Evolutionary conservation across 2,797 vertebrate species (phyloP).

Genomic region (Clarias platycephalus): DNA sequence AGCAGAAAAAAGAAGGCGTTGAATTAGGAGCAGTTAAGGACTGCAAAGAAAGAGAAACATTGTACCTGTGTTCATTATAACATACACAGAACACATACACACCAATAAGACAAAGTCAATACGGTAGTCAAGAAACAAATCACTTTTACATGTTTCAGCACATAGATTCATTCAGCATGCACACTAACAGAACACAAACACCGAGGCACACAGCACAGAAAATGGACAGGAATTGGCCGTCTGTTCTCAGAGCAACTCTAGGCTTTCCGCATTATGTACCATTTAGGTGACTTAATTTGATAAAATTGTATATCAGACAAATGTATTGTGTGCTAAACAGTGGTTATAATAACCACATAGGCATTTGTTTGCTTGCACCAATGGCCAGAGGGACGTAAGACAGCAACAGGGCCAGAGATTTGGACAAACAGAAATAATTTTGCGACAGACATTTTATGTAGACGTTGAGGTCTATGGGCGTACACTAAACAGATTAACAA

Average conservation of each 20-base stretch:
- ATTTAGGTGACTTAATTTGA: conserved; percentile 21
- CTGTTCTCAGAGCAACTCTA: conserved; percentile 30
- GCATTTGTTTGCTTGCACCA: conserved; percentile 24
- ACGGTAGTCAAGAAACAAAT: conserved; percentile 32
- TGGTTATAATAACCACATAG: not conserved
- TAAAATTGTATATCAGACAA: conserved; percentile 3
- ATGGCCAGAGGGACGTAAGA: conserved; percentile 25
- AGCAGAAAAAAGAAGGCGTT: conserved; percentile 23
- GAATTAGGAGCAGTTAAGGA: conserved; percentile 28
- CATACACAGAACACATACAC: conserved; percentile 36
- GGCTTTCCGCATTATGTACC: conserved; percentile 14
- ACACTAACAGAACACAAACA: conserved; percentile 41
- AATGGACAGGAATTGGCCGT: conserved; percentile 51
- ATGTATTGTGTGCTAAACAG: conserved; percentile 19
- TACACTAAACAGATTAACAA: conserved; percentile 55
- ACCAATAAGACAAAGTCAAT: conserved; percentile 41
- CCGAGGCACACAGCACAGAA: conserved; percentile 49
- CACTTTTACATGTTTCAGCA: conserved; percentile 27
- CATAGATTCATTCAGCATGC: conserved; percentile 40
- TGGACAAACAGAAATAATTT: conserved; percentile 47
- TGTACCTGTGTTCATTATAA: conserved; percentile 16
- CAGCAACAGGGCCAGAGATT: conserved; percentile 43
- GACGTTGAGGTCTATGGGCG: conserved; percentile 50
- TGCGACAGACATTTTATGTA: conserved; percentile 54
- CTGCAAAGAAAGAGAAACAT: conserved; percentile 15